Evolutionary conservation across 2,888 invertebrate genomes (phyloP), one percentile per base, ranked within the genome.

Genomic region (Folsomia candida): DNA sequence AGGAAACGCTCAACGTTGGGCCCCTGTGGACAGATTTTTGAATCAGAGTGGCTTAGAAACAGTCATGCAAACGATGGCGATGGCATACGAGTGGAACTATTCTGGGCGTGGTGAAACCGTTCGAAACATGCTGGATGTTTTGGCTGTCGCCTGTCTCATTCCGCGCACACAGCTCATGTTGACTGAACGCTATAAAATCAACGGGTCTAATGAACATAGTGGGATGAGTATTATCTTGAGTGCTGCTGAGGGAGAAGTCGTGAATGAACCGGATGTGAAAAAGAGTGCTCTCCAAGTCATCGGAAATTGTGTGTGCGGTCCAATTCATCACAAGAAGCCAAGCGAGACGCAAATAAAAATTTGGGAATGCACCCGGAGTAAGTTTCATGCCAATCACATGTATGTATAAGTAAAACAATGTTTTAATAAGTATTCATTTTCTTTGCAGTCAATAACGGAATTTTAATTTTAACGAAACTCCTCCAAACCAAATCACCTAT

Each of bases 381-480:
- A n/a, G n/a, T n/a, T n/a, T n/a, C n/a, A n/a, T n/a, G n/a, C n/a
- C n/a, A n/a, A n/a, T n/a, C n/a, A n/a, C n/a, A n/a, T n/a, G n/a
- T n/a, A n/a, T n/a, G n/a, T n/a, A n/a, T n/a, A n/a, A n/a, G n/a
- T n/a, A n/a, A n/a, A n/a, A n/a, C n/a, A n/a, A n/a, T n/a, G n/a
- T n/a, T n/a, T n/a, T n/a, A n/a, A n/a, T n/a, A n/a, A n/a, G n/a
- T n/a, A n/a, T n/a, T n/a, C n/a, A n/a, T n/a, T n/a, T n/a, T n/a
- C n/a, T n/a, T n/a, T n/a, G n/a, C n/a, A n/a, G 90, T 91, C 0
- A 96, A 95, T 83, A 97, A 97, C 83, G 98, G 97, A 1, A 97
- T 99, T 69, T 97, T 98, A 91, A 94, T 92, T 20, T 64, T 80
- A 3, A 78, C 78, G 2, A 66, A 76, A 26, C 69, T 80, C 1